phyloP scores from a whole-genome alignment of 2,888 invertebrate species.

The Thera obeliscata region DNA sequence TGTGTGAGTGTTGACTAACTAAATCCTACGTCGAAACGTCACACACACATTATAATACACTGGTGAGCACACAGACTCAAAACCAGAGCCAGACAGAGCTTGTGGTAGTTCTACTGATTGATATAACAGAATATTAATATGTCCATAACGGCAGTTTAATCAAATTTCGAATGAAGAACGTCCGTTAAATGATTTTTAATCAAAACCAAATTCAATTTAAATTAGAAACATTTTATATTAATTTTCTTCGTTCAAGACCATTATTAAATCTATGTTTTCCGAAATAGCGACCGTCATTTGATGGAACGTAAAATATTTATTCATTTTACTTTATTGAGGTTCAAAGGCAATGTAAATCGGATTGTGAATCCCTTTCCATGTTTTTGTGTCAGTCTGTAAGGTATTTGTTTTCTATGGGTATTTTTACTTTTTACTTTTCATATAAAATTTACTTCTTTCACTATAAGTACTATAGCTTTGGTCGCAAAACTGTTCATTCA shows the following conservation, averaged over 20 bases:
- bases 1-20: no score
- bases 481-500: no score
- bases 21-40: no score
- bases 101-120: no score
- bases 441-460: no score
- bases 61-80: no score
- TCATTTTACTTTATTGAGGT: background rate
- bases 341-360: background rate
- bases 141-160: background rate
- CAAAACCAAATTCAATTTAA: conserved; percentile 1
- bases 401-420: background rate
- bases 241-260: background rate
- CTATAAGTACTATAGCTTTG: no score
- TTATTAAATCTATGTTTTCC: background rate
- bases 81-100: no score
- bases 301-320: background rate
- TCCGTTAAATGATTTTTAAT: background rate
- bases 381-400: no score
- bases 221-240: background rate
- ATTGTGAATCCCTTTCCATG: background rate
- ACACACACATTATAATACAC: no score
- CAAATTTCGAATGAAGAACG: background rate
- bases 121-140: no score
- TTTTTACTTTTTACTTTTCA: no score
- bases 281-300: background rate